Evolutionary conservation across 2,888 invertebrate genomes (phyloP).

Genomic region (Troides helena): DNA sequence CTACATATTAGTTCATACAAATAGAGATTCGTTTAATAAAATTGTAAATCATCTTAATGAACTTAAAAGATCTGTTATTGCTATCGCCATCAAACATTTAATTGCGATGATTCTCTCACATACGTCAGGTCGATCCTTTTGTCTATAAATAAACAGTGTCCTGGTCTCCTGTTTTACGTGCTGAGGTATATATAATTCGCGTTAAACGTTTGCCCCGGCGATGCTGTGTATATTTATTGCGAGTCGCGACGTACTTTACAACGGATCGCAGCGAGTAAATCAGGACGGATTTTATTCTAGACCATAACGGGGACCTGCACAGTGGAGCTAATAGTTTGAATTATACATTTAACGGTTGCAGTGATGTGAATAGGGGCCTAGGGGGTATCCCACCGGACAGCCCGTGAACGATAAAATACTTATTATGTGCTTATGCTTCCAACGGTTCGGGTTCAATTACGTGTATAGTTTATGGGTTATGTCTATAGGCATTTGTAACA

Average conservation of each 20-base stretch:
- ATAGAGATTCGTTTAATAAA: too few species aligned
- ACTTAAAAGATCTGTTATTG: too few species aligned
- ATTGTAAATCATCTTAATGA: too few species aligned
- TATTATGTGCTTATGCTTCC: constrained; percentile 25
- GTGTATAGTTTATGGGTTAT: not conserved
- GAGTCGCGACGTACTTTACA: constrained; percentile 14
- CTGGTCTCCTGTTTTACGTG: too few species aligned
- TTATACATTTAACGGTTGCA: constrained; percentile 31
- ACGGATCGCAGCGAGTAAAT: constrained; percentile 22
- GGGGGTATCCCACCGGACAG: constrained; percentile 25
- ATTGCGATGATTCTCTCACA: too few species aligned
- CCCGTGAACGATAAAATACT: constrained; percentile 34
- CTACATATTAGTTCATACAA: too few species aligned
- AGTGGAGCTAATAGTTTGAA: constrained; percentile 27
- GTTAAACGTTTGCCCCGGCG: too few species aligned
- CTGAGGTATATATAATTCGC: too few species aligned
- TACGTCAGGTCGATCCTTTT: too few species aligned
- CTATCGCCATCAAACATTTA: too few species aligned
- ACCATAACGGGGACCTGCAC: constrained; percentile 14
- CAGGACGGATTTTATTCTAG: constrained; percentile 28
- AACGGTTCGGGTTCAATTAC: constrained; percentile 6
- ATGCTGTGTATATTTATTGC: constrained; percentile 14
- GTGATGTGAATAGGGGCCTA: constrained; percentile 33
- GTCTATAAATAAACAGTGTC: too few species aligned
- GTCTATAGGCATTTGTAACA: not conserved